Conservation (phyloP, 35 echinoderm and acorn worm genomes). For the Apostichopus parvimensis region DNA sequence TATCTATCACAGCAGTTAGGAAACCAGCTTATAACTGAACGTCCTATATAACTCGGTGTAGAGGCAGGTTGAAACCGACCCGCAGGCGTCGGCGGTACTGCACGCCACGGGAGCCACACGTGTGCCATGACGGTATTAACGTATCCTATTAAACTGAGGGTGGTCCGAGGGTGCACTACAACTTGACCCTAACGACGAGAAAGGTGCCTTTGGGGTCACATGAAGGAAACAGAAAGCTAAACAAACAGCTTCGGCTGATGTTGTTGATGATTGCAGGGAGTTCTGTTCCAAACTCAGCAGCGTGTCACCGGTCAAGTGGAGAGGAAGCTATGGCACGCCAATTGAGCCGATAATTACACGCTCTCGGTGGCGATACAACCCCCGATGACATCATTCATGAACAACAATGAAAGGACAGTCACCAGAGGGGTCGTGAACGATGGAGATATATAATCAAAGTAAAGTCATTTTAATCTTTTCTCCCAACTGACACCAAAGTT, state of each 20-base stretch:
- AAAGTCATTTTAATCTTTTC: too few relatives aligned
- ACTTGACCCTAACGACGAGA: constrained; percentile 32
- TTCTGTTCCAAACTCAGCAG: background rate
- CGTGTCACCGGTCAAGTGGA: background rate
- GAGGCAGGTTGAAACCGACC: background rate
- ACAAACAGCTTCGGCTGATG: constrained; percentile 16
- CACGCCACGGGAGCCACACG: constrained; percentile 39
- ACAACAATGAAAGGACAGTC: too few relatives aligned
- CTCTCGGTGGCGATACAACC: background rate
- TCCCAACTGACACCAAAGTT: too few relatives aligned
- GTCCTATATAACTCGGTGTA: too few relatives aligned
- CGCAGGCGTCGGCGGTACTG: background rate
- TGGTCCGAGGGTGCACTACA: constrained; percentile 19
- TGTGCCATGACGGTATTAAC: background rate
- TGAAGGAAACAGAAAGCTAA: constrained; percentile 32
- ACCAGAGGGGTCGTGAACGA: too few relatives aligned
- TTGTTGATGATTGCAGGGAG: background rate
- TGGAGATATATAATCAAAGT: too few relatives aligned
- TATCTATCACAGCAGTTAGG: too few relatives aligned
- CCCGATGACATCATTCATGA: too few relatives aligned
- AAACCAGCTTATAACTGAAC: too few relatives aligned
- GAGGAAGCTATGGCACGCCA: background rate
- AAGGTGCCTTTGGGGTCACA: constrained; percentile 42
- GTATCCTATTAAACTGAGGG: background rate
- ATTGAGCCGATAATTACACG: background rate